These are phyloP conservation scores for Digitonthophagus gazella DNA, from an alignment of 2,888 invertebrate species.

Conservation along the genomic window DNA sequence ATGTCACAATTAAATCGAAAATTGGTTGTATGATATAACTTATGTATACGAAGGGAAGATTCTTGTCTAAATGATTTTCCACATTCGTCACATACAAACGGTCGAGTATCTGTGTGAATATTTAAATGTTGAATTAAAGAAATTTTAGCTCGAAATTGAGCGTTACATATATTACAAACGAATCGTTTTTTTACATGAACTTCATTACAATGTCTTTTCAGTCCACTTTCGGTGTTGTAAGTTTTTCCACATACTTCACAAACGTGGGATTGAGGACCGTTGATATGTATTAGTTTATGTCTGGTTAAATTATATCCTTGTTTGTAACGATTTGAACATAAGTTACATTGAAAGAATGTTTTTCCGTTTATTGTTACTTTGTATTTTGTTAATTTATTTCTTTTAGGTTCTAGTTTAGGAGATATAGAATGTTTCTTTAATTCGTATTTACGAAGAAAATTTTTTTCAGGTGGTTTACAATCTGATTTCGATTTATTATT, in stretches of 20 bases:
- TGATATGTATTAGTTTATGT: conserved; percentile 53
- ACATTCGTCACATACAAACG: conserved; percentile 57
- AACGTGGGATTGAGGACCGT: conserved; percentile 48
- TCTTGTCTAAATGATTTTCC: conserved; percentile 56
- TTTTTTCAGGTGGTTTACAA: conserved; percentile 35
- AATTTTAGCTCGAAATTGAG: conserved; percentile 53
- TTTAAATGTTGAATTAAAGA: conserved; percentile 55
- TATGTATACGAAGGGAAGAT: conserved; percentile 56
- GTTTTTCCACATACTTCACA: conserved; percentile 57
- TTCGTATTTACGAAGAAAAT: conserved; percentile 34
- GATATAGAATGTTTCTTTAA: conserved; percentile 38
- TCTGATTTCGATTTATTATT: too few species aligned
- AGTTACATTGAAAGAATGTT: conserved; percentile 47
- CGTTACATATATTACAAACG: conserved; percentile 53
- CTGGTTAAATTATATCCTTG: conserved; percentile 49
- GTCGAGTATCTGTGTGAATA: conserved; percentile 52
- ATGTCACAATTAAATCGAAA: conserved; percentile 51
- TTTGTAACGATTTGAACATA: conserved; percentile 48
- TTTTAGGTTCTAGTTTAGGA: conserved; percentile 23
- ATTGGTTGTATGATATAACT: conserved; percentile 48
- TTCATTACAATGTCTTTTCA: conserved; percentile 55
- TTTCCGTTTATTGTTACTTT: conserved; percentile 39
- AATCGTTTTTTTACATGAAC: conserved; percentile 55
- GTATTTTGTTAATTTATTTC: conserved; percentile 38
- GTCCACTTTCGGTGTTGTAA: conserved; percentile 54